Evolutionary conservation across 2,113 vertebrate species (phyloP), one percentile per base, ranked within the genome.

Genomic region (Pachypanchax playfairii): DNA sequence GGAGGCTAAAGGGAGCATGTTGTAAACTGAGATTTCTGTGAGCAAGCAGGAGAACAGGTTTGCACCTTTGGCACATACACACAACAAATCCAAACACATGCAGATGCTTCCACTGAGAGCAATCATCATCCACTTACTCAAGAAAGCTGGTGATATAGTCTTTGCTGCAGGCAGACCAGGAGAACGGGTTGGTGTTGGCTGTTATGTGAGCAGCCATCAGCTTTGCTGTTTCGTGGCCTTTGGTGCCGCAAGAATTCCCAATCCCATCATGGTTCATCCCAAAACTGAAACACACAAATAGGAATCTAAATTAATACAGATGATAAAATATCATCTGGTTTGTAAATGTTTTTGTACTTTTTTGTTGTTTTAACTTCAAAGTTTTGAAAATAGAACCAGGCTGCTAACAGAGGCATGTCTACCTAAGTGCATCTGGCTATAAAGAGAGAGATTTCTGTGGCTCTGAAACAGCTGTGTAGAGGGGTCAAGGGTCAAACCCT

Each of bases 91-190:
- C 50, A 56, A 52, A 69, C 24, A 55, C 56, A 75, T 46, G 22
- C 29, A 72, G 38, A 64, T 55, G 24, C 5, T 17, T 47, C 36
- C 60, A 51, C 33, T 35, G 51, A 36, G 44, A 75, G 21, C 64
- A 70, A 68, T 65, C 59, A 68, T 78, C 75, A 70, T 84, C 86
- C 92, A 98, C 97, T 98, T 98, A 99, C 97, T 99, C 97, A 67
- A 99, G 94, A 87, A 99, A 99, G 89, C 96, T 98, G 91, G 97
- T 98, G 92, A 99, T 99, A 87, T 99, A 99, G 93, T 98, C 96
- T 78, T 97, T 95, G 93, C 97, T 99, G 92, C 97, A 99, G 77
- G 96, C 91, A 33, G 97, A 99, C 97, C 97, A 99, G 88, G 96
- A 97, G 89, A 99, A 99, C 21, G 97, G 97, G 88, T 99, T 98